Evolutionary conservation across 2,113 vertebrate genomes (phyloP), one percentile per base, ranked within the genome.

Genomic region (Tyto alba): DNA sequence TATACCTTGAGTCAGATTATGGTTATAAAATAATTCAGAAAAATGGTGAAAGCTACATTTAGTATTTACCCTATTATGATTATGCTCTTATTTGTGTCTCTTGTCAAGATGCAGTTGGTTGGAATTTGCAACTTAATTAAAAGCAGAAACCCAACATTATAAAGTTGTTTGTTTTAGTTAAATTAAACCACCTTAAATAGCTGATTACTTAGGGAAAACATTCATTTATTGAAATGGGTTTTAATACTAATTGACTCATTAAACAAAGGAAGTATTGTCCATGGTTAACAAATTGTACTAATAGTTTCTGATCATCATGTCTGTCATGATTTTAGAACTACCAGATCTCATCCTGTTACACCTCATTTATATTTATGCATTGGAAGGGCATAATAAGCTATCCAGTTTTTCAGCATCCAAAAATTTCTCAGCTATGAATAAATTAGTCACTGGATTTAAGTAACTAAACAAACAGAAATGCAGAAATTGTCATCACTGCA

Each of bases 321-420:
- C 76, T 91, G 85, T 95, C 90, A 71, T 71, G 85, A 92, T 81
- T 94, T 95, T 86, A 81, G 90, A 96, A 68, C 68, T 60, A 95
- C 50, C 68, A 88, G 88, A 86, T 92, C 79, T 94, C 85, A 72
- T 93, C 68, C 38, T 80, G 63, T 88, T 91, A 77, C 57, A 95
- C 67, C 79, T 97, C 82, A 90, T 97, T 95, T 97, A 92, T 93
- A 94, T 96, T 95, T 93, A 94, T 74, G 53, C 85, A 80, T 92
- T 95, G 79, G 79, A 90, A 93, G 52, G 25, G 78, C 41, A 88
- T 93, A 96, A 93, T 80, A 91, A 88, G 41, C 41, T 77, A 90
- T 59, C n/a, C 63, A 48, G 38, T 59, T 91, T 92, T 94, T 90
- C 52, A 78, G 68, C 79, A 84, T 82, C 59, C 79, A 93, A 93